Evolutionary conservation across 1,140 invertebrate genomes (phyloP).

Genomic region (Belonocnema kinseyi): DNA sequence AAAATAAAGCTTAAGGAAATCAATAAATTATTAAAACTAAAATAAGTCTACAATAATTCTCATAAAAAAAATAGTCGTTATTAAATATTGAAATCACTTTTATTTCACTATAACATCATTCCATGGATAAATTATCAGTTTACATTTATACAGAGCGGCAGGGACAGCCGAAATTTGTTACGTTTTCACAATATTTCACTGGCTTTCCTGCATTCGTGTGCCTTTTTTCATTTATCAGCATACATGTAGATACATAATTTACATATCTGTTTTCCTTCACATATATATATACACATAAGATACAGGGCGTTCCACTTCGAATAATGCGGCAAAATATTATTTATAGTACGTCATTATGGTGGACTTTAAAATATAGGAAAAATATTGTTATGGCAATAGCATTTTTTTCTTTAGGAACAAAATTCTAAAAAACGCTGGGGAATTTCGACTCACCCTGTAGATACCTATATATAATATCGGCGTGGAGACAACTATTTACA

Average conservation of each 20-base stretch:
- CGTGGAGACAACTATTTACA: constrained; percentile 64
- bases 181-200: constrained; percentile 51
- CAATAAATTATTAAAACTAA: not conserved
- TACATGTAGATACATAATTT: constrained; percentile 65
- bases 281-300: constrained; percentile 41
- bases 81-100: constrained; percentile 75
- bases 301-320: constrained; percentile 35
- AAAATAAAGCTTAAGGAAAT: not conserved
- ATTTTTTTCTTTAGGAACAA: not conserved
- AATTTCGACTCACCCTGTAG: constrained; percentile 39
- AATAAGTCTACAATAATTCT: not conserved
- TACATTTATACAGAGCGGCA: constrained; percentile 74
- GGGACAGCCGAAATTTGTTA: constrained; percentile 63
- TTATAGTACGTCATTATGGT: not conserved
- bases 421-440: not conserved
- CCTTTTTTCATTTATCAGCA: constrained; percentile 55
- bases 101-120: constrained; percentile 73
- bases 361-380: not conserved
- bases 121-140: constrained; percentile 74
- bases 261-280: constrained; percentile 55
- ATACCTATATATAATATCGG: constrained; percentile 36
- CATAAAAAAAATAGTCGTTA: constrained; percentile 31
- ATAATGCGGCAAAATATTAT: not conserved
- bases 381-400: not conserved
- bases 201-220: constrained; percentile 53